Percentiles rank a stretch among this genome's conserved stretches.
phyloP scores from a whole-genome alignment of 1,140 invertebrate species.

The Drosophila lini region DNA sequence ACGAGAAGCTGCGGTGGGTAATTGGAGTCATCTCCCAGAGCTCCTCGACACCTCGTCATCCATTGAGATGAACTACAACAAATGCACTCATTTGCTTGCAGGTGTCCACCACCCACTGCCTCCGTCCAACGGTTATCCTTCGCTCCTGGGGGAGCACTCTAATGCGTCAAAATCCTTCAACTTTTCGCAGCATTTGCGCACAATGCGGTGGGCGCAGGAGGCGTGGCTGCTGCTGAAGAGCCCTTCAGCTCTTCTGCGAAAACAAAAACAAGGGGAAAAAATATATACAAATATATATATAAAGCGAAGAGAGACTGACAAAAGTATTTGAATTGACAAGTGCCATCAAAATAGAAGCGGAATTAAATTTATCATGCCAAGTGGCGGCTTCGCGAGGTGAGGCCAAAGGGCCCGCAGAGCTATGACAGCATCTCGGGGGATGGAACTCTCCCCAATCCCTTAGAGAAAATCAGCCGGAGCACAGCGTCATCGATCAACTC shows the following conservation, averaged over 20 bases:
- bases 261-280: conserved; percentile 50
- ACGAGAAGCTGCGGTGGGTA: neutral
- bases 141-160: conserved; percentile 41
- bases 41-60: conserved; percentile 17
- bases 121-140: neutral
- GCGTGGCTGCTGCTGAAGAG: conserved; percentile 57
- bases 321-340: conserved; percentile 83
- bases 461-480: conserved; percentile 5
- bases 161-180: conserved; percentile 82
- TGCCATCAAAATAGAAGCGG: conserved; percentile 82
- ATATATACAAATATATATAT: conserved; percentile 18
- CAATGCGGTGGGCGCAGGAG: conserved; percentile 39
- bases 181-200: conserved; percentile 75
- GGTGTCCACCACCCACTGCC: conserved; percentile 46
- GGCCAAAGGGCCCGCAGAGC: conserved; percentile 15
- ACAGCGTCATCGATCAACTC: conserved; percentile 66
- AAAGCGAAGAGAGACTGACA: conserved; percentile 60
- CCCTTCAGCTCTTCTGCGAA: conserved; percentile 53
- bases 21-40: conserved; percentile 13
- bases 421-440: conserved; percentile 39
- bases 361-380: conserved; percentile 82
- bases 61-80: conserved; percentile 27
- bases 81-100: conserved; percentile 75
- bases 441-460: conserved; percentile 26
- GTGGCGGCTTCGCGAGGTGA: conserved; percentile 50